Conservation (phyloP, 2,888 invertebrate species). For the Odontomyia ornata region DNA sequence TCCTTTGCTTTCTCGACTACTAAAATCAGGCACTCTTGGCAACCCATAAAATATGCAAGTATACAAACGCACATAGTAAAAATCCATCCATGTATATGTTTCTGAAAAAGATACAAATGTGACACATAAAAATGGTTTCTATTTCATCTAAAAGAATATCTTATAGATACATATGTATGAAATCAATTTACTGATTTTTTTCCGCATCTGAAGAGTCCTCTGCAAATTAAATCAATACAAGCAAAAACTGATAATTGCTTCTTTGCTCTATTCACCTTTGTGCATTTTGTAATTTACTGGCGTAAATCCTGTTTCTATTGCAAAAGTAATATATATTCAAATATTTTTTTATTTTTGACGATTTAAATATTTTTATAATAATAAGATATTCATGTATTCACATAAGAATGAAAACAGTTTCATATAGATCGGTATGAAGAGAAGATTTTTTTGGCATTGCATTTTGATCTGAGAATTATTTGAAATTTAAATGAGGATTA, state of each 20-base stretch:
- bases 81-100: no score
- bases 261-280: neutral
- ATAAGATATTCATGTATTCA: neutral
- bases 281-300: neutral
- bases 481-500: no score
- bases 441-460: no score
- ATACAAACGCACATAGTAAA: no score
- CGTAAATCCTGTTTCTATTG: neutral
- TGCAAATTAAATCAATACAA: neutral
- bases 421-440: neutral
- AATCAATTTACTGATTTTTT: neutral
- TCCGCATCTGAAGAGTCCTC: neutral
- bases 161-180: neutral
- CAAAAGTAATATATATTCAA: neutral
- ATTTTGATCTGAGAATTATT: no score
- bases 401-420: neutral
- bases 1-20: no score
- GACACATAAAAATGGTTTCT: no score
- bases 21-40: no score
- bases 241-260: slow-evolving; percentile 10
- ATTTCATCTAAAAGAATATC: no score
- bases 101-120: no score
- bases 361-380: slow-evolving; percentile 8
- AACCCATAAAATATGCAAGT: no score
- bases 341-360: neutral